Base-by-base conservation (phyloP, 2,888 invertebrate genomes). In the Antheraea yamamai region DNA sequence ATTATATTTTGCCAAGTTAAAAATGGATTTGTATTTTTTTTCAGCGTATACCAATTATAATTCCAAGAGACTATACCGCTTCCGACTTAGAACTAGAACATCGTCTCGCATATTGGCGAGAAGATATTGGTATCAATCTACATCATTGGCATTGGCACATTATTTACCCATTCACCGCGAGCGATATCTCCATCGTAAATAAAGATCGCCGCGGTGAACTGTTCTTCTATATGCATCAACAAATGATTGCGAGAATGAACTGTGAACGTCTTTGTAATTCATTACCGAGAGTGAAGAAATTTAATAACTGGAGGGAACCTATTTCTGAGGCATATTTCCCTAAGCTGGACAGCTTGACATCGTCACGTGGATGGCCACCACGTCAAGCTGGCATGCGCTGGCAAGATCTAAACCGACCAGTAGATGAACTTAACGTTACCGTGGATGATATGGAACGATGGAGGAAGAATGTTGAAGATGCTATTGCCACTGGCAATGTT, bases 131-230 rank as follows among this genome's bases (percentile, higher is more conserved):
- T n/a, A 92, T 97, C 77, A 97, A 97, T 89, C 95, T 97, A 58
- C 97, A 97, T 86, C 97, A 97, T 84, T 97, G 97, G 93, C 97
- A 97, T 84, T 97, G 97, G 97, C 97, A 97, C 94, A 94, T 97
- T 77, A 97, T 97, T 0, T 97, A 97, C 85, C 97, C 97, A 0
- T 96, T 96, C 84, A 95, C 96, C 58, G 95, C 92, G 55, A 95
- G 95, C 26, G 84, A 86, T 20, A 87, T 86, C 71, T 89, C 92
- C 66, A 96, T 97, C 66, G 97, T 98, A 7, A 95, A 95, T 73
- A 97, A 98, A 86, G 97, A 97, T 86, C 95, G 97, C 75, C 96
- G 97, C 55, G 97, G 97, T 51, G 97, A 97, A 91, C 92, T 97
- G 0, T 97, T 97, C 91, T 97, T 96, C 87, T 97, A 97, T 89